These are phyloP conservation scores for Phthorimaea operculella DNA, from an alignment of 1,140 invertebrate species.

Conservation along the genomic window DNA sequence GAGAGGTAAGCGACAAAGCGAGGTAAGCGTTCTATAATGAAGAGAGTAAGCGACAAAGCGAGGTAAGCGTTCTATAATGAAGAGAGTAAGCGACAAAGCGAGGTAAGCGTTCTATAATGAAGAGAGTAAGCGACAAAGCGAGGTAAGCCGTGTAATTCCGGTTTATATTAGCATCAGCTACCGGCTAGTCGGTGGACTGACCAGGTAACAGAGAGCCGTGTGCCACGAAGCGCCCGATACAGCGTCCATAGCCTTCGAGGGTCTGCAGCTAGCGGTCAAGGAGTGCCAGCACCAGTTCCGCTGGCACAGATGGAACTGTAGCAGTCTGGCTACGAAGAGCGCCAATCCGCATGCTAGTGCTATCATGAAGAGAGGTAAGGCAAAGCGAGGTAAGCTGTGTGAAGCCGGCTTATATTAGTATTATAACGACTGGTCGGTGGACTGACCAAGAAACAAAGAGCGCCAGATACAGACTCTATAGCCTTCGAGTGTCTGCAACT, in stretches of 20 bases:
- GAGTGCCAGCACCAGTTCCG: slow-evolving; percentile 90
- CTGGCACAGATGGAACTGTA: slow-evolving; percentile 92
- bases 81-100: too few species aligned
- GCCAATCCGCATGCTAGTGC: slow-evolving; percentile 82
- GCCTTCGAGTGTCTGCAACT: slow-evolving; percentile 84
- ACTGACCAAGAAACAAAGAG: slow-evolving; percentile 82
- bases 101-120: too few species aligned
- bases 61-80: too few species aligned
- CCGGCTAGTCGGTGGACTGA: slow-evolving; percentile 83
- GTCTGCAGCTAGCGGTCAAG: slow-evolving; percentile 81
- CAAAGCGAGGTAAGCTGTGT: too few species aligned
- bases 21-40: too few species aligned
- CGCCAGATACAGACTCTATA: slow-evolving; percentile 83
- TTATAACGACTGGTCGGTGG: too few species aligned
- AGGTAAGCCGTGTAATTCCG: too few species aligned
- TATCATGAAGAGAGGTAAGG: slow-evolving; percentile 82
- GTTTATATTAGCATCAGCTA: too few species aligned
- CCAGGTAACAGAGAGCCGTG: slow-evolving; percentile 80
- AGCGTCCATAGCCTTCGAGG: slow-evolving; percentile 81
- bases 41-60: too few species aligned
- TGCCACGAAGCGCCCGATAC: slow-evolving; percentile 87
- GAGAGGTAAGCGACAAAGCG: slow-evolving; percentile 79
- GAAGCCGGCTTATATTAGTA: too few species aligned
- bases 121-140: too few species aligned
- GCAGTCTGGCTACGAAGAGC: slow-evolving; percentile 76